Percentiles rank a stretch among this genome's conserved stretches.
Evolutionary conservation across 2,797 vertebrate species (phyloP).

Genomic region (Podarcis siculus): DNA sequence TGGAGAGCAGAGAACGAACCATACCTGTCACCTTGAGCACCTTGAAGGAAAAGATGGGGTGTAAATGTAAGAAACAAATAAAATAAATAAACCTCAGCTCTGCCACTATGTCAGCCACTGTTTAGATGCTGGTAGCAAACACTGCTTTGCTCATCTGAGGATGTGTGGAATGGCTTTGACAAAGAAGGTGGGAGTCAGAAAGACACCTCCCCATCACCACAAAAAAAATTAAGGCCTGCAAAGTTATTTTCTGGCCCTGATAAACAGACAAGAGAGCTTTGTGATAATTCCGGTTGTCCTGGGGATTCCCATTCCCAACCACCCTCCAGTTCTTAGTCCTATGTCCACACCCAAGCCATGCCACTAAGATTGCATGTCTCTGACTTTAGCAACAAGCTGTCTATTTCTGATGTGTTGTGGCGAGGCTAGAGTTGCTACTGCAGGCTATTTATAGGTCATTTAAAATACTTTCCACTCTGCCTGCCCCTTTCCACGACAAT

Average conservation of each 20-base stretch:
- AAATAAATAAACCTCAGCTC: too few species aligned
- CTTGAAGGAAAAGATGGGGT: too few species aligned
- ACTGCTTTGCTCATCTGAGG: too few species aligned
- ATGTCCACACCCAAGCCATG: background rate
- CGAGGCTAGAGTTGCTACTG: too few species aligned
- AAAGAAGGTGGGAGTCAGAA: background rate
- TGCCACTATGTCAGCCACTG: too few species aligned
- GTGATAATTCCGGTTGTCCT: background rate
- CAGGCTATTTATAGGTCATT: slow-evolving; percentile 12
- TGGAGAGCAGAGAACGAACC: too few species aligned
- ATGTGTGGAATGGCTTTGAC: background rate
- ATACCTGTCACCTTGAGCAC: too few species aligned
- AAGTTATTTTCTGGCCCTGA: background rate
- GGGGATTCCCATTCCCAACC: background rate
- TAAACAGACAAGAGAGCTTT: background rate
- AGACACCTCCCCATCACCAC: background rate
- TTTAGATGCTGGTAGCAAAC: too few species aligned
- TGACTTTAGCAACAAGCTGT: background rate
- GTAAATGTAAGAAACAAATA: too few species aligned
- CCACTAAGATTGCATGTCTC: background rate
- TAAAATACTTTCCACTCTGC: background rate
- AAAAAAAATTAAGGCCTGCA: too few species aligned
- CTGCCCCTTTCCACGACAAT: background rate
- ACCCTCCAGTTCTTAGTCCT: background rate
- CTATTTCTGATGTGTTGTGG: background rate